phyloP scores from a whole-genome alignment of 1,140 invertebrate genomes.

The Zaprionus africanus region DNA sequence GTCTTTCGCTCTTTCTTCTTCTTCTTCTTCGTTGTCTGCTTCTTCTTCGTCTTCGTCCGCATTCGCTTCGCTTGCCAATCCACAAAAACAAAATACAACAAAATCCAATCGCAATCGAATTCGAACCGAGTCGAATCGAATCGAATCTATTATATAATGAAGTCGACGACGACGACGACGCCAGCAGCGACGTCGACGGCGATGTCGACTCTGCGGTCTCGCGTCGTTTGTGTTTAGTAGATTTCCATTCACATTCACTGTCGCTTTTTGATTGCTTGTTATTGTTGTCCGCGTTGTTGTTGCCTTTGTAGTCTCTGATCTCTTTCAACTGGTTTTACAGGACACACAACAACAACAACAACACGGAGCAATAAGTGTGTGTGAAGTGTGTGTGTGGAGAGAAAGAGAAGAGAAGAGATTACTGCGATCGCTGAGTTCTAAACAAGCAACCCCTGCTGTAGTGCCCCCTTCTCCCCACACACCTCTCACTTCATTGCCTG shows the following conservation, averaged over 20 bases:
- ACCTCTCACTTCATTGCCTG: background rate
- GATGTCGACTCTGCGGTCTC: conserved; percentile 27
- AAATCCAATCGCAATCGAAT: conserved; percentile 69
- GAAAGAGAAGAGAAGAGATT: background rate
- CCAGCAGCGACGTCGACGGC: conserved; percentile 22
- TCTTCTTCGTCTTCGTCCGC: conserved; percentile 10
- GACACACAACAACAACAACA: conserved; percentile 27
- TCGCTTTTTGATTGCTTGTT: conserved; percentile 72
- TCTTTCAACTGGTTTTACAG: conserved; percentile 55
- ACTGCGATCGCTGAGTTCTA: background rate
- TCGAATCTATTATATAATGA: conserved; percentile 79
- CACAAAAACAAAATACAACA: conserved; percentile 36
- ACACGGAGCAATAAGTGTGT: conserved; percentile 1
- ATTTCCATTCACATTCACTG: conserved; percentile 81
- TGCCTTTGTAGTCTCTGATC: conserved; percentile 35
- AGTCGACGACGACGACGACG: conserved; percentile 54
- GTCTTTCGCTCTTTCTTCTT: background rate
- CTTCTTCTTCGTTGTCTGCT: conserved; percentile 4
- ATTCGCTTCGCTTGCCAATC: conserved; percentile 61
- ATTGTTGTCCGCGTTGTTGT: conserved; percentile 28
- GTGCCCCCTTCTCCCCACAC: background rate
- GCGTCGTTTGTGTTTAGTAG: conserved; percentile 69
- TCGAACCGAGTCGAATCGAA: conserved; percentile 61
- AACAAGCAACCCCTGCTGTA: conserved; percentile 2
- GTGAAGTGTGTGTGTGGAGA: background rate